phyloP scores from a whole-genome alignment of 2,888 invertebrate genomes.

The Alloplasta piceator region DNA sequence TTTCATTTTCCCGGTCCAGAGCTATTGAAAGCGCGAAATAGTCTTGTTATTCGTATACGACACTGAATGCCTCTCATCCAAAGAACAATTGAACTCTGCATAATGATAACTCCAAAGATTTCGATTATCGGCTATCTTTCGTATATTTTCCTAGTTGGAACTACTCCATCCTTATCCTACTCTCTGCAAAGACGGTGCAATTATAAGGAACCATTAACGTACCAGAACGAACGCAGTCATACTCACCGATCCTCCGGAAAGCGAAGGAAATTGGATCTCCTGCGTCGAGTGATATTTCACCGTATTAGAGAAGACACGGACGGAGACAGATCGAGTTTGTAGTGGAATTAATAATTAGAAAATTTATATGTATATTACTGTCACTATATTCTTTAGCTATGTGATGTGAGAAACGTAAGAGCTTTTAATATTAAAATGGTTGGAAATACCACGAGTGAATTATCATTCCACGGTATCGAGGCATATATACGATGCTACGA shows the following conservation, averaged over 20 bases:
- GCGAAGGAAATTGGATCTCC: constrained; percentile 56
- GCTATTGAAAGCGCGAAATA: no score
- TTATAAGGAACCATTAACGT: constrained; percentile 59
- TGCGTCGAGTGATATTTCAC: constrained; percentile 21
- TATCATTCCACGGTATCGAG: no score
- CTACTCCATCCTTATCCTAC: constrained; percentile 28
- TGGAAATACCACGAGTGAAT: no score
- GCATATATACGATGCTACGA: neutral
- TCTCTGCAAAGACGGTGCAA: constrained; percentile 43
- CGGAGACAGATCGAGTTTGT: neutral
- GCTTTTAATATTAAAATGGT: no score
- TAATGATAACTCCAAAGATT: constrained; percentile 56
- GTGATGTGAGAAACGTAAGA: no score
- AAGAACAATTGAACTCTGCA: constrained; percentile 45
- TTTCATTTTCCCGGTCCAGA: no score
- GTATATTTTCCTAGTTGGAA: constrained; percentile 39
- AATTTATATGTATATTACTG: no score
- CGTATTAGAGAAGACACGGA: constrained; percentile 12
- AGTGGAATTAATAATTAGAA: constrained; percentile 31
- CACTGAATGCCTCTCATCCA: neutral
- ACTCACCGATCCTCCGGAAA: neutral
- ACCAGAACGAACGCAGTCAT: neutral
- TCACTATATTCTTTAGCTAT: no score
- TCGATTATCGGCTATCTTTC: constrained; percentile 55
- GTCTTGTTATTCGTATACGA: neutral